Conservation (phyloP, 2,888 invertebrate genomes). For the Platycheirus rosarum region DNA sequence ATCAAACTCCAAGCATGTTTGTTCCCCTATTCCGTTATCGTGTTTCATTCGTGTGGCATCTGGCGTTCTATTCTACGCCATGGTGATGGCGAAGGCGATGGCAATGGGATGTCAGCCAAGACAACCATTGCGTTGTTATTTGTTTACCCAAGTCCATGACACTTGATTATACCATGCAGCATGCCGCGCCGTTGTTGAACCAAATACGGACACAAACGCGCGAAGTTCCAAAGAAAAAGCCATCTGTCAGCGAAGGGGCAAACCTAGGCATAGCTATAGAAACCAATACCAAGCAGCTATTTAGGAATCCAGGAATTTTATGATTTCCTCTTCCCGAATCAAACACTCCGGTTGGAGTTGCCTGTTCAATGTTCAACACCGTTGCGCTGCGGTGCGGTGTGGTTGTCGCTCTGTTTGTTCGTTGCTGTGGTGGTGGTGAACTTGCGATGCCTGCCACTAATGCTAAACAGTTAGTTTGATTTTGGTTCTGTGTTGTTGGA, state of each 20-base stretch:
- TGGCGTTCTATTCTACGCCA: slow-evolving; percentile 17
- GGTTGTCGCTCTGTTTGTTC: slow-evolving; percentile 38
- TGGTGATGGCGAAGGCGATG: neutral
- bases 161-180: slow-evolving; percentile 10
- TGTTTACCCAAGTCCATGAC: slow-evolving; percentile 44
- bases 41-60: slow-evolving; percentile 45
- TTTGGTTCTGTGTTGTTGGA: slow-evolving; percentile 69
- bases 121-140: slow-evolving; percentile 38
- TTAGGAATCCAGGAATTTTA: slow-evolving; percentile 21
- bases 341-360: slow-evolving; percentile 54
- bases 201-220: slow-evolving; percentile 29
- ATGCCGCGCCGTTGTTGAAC: neutral
- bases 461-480: slow-evolving; percentile 60
- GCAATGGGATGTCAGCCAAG: neutral
- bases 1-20: slow-evolving; percentile 26
- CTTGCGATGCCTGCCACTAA: slow-evolving; percentile 46
- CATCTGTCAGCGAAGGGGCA: slow-evolving; percentile 30
- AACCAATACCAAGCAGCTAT: no score
- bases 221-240: slow-evolving; percentile 19
- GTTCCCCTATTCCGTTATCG: slow-evolving; percentile 32
- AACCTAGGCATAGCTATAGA: neutral
- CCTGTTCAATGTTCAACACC: slow-evolving; percentile 7
- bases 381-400: no score
- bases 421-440: slow-evolving; percentile 45
- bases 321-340: slow-evolving; percentile 62